Evolutionary conservation across 2,888 invertebrate species (phyloP), one percentile per base, ranked within the genome.

Genomic region (Noctuana brunneofusca): DNA sequence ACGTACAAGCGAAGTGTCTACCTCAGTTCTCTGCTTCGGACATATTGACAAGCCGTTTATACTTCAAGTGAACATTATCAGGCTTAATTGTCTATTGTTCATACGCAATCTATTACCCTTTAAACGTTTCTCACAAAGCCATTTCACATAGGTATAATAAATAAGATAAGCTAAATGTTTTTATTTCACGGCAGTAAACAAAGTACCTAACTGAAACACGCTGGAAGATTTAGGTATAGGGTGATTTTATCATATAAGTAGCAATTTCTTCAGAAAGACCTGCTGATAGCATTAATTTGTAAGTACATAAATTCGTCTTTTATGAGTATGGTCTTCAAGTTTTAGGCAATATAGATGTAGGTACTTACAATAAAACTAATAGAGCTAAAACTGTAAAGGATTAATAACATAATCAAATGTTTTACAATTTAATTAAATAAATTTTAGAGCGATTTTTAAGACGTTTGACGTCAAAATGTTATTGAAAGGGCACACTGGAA

Each of bases 1-100:
- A 35, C 58, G 58, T 69, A 71, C 70, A 65, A 73, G 71, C 77
- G 81, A 81, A 83, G 72, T 74, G 76, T 71, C 70, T 74, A 69
- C 72, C 69, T 73, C 60, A 63, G 35, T 49, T 67, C 70, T 71
- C 70, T 73, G 71, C 71, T 30, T 35, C 64, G 52, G 74, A 74
- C 74, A 72, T 72, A 74, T 74, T 48, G 76, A 76, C 75, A 65
- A 67, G 74, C 78, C 69, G 69, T 68, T 68, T 71, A 75, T 76
- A 70, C 71, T 71, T 66, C 69, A 65, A 68, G 32, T 63, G 46
- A 58, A 65, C 69, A 69, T 66, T 70, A 71, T 71, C 71, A 66
- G 64, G 73, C 72, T 72, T 16, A 54, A 22, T 48, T 35, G 38
- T 38, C 54, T 49, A 60, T 62, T 55, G 62, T 54, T 58, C 48